Conservation (phyloP, 2,888 invertebrate species). For the Arge pagana region DNA sequence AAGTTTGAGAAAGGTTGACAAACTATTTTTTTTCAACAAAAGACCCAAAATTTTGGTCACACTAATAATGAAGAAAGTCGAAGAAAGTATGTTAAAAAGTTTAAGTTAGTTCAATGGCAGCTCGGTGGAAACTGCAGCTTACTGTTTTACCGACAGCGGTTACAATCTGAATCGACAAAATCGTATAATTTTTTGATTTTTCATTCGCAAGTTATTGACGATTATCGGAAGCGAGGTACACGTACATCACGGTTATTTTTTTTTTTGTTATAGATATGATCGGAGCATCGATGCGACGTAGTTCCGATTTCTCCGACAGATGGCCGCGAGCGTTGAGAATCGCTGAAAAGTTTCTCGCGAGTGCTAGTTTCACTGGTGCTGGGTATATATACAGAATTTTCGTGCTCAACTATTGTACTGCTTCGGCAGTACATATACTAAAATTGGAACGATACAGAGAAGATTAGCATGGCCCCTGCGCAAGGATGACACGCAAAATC, state of each 20-base stretch:
- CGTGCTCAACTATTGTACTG: slow-evolving; percentile 45
- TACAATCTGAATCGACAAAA: not conserved
- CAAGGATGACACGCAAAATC: slow-evolving; percentile 94
- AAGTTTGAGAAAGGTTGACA: slow-evolving; percentile 27
- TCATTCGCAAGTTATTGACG: not conserved
- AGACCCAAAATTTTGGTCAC: no score
- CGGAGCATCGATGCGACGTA: not conserved
- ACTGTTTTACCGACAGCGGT: not conserved
- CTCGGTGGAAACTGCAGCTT: no score
- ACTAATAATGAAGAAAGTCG: not conserved
- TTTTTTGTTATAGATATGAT: not conserved
- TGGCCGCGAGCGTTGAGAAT: slow-evolving; percentile 16
- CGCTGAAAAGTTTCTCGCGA: slow-evolving; percentile 30
- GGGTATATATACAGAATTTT: slow-evolving; percentile 35
- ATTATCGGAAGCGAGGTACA: no score
- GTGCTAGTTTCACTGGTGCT: slow-evolving; percentile 2
- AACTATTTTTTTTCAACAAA: not conserved
- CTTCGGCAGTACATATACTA: slow-evolving; percentile 82
- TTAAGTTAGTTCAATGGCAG: slow-evolving; percentile 8
- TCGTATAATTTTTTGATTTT: not conserved
- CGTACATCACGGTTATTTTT: not conserved
- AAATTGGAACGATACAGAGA: slow-evolving; percentile 93
- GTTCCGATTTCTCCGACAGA: slow-evolving; percentile 22
- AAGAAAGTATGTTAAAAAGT: no score
- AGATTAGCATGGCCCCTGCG: slow-evolving; percentile 92